These are phyloP conservation scores for Pectinophora gossypiella DNA, from an alignment of 1,140 invertebrate species.

Conservation along the genomic window DNA sequence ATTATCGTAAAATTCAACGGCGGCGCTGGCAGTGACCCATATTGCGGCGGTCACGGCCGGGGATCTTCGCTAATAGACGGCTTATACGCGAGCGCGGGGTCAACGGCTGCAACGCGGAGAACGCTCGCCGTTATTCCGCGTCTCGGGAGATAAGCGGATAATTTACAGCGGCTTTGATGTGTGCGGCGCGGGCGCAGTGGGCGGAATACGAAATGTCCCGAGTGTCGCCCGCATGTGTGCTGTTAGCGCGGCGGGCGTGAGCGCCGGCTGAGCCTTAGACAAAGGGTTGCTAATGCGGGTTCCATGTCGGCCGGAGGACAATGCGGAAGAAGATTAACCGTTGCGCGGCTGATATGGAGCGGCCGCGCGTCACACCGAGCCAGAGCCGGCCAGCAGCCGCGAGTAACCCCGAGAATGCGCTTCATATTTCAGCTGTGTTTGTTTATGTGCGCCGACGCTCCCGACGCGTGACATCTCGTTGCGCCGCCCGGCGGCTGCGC, in stretches of 20 bases:
- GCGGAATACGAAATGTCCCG: constrained; percentile 29
- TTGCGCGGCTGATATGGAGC: not conserved
- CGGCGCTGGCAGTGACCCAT: constrained; percentile 56
- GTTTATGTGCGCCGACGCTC: no score
- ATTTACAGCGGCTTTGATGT: constrained; percentile 30
- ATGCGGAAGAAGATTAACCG: constrained; percentile 18
- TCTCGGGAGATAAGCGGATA: constrained; percentile 25
- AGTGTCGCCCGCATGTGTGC: constrained; percentile 10
- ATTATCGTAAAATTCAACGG: constrained; percentile 65
- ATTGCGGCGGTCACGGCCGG: constrained; percentile 57
- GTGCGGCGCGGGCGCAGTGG: constrained; percentile 16
- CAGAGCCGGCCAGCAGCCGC: no score
- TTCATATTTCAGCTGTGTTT: no score
- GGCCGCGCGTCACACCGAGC: constrained; percentile 15
- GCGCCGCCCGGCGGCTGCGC: no score
- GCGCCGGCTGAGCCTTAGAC: constrained; percentile 7
- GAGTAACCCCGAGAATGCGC: no score
- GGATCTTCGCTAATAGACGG: constrained; percentile 37
- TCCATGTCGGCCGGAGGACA: constrained; percentile 20
- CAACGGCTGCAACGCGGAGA: constrained; percentile 8
- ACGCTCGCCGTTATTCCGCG: constrained; percentile 20
- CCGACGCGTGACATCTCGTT: no score
- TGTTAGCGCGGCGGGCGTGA: constrained; percentile 18
- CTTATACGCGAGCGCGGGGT: constrained; percentile 9
- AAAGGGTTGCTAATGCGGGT: constrained; percentile 30